phyloP scores from a whole-genome alignment of 1,140 invertebrate species.

The Rhopalosiphum maidis region DNA sequence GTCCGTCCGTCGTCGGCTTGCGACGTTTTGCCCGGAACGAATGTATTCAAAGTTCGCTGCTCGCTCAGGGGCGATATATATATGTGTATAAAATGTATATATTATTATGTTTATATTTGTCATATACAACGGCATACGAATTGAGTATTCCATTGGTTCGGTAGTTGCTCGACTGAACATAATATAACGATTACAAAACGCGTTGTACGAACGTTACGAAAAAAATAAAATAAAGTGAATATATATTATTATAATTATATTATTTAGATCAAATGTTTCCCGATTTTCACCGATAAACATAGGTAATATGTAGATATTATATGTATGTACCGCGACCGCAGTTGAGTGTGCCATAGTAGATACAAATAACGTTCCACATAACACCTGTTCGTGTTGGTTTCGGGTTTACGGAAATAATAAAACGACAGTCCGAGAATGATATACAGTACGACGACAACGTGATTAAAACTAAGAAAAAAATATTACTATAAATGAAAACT shows the following conservation, averaged over 20 bases:
- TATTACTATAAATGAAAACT: not conserved
- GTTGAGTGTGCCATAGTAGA: not conserved
- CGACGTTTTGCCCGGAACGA: constrained; percentile 54
- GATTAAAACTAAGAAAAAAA: not conserved
- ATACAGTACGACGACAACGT: not conserved
- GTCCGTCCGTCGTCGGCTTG: constrained; percentile 15
- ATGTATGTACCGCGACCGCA: not conserved
- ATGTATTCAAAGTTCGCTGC: constrained; percentile 46
- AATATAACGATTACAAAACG: not conserved
- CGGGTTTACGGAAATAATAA: not conserved
- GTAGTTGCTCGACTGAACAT: not conserved
- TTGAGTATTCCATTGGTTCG: constrained; percentile 4
- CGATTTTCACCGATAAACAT: not conserved
- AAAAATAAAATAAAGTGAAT: not conserved
- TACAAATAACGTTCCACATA: not conserved
- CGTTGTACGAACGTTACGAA: not conserved
- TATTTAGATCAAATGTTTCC: not conserved
- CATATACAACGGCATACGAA: not conserved
- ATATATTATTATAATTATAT: not conserved
- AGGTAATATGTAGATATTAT: not conserved
- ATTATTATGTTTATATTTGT: not conserved
- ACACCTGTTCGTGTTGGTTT: not conserved
- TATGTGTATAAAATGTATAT: not conserved
- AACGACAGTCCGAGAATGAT: not conserved
- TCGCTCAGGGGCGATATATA: not conserved